Evolutionary conservation across 2,888 invertebrate species (phyloP), one percentile per base, ranked within the genome.

Genomic region (Chelonus formosanus): DNA sequence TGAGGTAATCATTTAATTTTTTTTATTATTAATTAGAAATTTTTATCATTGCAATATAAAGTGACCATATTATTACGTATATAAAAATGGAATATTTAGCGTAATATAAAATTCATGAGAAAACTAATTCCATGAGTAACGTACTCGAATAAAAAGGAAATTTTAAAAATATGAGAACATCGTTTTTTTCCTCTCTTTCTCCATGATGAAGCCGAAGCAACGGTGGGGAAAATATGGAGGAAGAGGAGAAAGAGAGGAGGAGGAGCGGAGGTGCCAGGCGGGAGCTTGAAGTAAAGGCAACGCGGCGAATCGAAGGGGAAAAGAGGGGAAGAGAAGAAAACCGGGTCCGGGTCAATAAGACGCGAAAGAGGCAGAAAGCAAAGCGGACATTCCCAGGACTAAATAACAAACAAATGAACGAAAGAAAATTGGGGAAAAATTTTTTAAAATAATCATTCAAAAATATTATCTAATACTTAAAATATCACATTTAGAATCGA

Each of bases 261-360:
- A 72, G 72, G 72, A 6, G 40, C 40, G 40, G 40, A 40, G 40
- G 40, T 40, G 40, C 40, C 40, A 40, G 40, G 40, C 40, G 40
- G 40, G 40, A 40, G 40, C 4, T 40, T 40, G 40, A 40, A 40
- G 40, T 40, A 40, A 77, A 76, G 73, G 78, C 76, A 76, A 76
- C 64, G 71, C 72, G 71, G 70, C 70, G 71, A 74, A 73, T 71
- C 74, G 72, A 72, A 71, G 64, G 53, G 63, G 54, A 7, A n/a
- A 35, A 36, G 69, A 65, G 69, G 70, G 65, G 67, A 77, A 77
- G 73, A 80, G 77, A 77, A 77, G 78, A 79, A 79, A 80, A 82
- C 80, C 82, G 81, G 82, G 81, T 82, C 79, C 83, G 83, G 83
- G 84, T 84, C 84, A 84, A 84, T 84, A 84, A 83, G 84, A 83